Base-by-base conservation (phyloP, 2,888 invertebrate species). In the Cecidostiba fungosa region DNA sequence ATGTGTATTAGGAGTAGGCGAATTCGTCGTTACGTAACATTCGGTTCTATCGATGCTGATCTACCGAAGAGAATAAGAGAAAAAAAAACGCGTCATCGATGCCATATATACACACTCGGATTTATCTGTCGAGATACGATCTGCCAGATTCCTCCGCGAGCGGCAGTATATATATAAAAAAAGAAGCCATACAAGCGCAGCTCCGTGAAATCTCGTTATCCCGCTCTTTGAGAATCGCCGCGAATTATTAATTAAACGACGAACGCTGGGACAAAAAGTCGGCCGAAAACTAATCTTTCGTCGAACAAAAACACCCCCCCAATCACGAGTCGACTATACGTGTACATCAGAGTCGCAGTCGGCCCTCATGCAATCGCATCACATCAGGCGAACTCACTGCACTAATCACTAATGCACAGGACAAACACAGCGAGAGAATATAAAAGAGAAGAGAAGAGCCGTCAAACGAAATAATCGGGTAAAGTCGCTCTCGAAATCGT, bases 401-500 rank as follows among this genome's bases (percentile, higher is more conserved):
- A 84, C 78, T 78, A 72, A 74, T 78, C 47, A 79, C 50, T 84
- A 84, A 84, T 84, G 84, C 84, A 77, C n/a, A 5, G n/a, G 36
- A 72, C 77, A 78, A 69, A 82, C 29, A 70, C 14, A 26, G 59
- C 2, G 66, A 29, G 29, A 29, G 66, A 62, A 26, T 26, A 19
- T 4, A 6, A 23, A 0, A 26, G 62, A 62, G 23, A 26, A 19
- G 62, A 23, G 26, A 6, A 4, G 26, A 6, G 62, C 66, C 70
- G 83, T 82, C 77, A 83, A 83, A 83, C 72, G 83, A 77, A 79
- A 79, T 79, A 84, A 78, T 84, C 84, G 85, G 80, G 54, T 83
- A 70, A 83, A 70, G 70, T 77, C 84, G 62, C 16, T 6, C 47
- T 62, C 50, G 16, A 78, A 78, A 84, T 70, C 78, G 84, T 78